Percentiles rank a stretch among this genome's conserved stretches.
phyloP scores from a whole-genome alignment of 2,797 vertebrate genomes.

The Mormyrus hasselquistii region DNA sequence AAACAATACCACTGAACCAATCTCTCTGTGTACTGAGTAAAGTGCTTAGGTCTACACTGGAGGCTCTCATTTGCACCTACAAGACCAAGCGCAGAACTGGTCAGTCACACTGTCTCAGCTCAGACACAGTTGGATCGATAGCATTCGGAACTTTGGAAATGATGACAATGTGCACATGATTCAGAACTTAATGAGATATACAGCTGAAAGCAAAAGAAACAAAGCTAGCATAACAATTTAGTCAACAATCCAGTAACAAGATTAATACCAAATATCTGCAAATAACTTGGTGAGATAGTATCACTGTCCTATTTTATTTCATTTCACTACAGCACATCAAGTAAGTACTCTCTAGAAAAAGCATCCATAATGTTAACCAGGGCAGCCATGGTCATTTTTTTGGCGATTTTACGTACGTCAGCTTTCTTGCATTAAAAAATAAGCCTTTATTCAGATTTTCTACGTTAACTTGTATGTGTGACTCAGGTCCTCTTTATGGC shows the following conservation, averaged over 20 bases:
- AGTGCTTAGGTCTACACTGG: conserved; percentile 9
- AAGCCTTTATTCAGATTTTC: conserved; percentile 6
- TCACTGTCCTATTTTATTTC: background rate
- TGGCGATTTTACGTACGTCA: background rate
- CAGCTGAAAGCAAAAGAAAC: background rate
- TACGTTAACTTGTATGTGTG: conserved; percentile 3
- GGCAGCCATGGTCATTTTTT: background rate
- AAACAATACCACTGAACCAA: background rate
- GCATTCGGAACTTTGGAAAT: conserved; percentile 11
- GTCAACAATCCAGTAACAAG: conserved; percentile 5
- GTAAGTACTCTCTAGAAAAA: background rate
- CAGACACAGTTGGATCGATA: background rate
- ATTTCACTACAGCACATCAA: conserved; percentile 7
- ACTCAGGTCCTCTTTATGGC: background rate
- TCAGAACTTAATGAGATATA: background rate
- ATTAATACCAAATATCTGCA: conserved; percentile 4
- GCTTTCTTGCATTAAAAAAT: background rate
- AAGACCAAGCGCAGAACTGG: background rate
- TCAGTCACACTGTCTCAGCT: background rate
- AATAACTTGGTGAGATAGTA: background rate
- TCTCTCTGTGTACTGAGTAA: background rate
- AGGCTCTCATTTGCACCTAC: conserved; percentile 3
- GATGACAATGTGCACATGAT: background rate
- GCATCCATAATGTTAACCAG: background rate
- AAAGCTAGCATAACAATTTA: background rate